Evolutionary conservation across 2,888 invertebrate genomes (phyloP), one percentile per base, ranked within the genome.

Genomic region (Gymnosoma rotundatum): DNA sequence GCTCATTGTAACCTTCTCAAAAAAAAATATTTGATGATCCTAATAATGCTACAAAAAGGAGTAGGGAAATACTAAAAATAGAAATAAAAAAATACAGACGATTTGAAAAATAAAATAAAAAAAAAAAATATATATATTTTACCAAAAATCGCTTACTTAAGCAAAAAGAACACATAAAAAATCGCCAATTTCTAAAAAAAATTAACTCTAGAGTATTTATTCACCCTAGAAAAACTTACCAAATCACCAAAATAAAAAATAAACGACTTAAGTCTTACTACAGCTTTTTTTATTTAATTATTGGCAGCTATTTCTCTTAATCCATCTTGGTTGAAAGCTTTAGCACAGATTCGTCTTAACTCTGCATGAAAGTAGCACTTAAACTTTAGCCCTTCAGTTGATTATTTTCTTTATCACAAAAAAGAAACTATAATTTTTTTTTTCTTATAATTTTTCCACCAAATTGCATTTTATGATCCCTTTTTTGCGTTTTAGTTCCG

Each of bases 401-500:
- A 52, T 52, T 52, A 36, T 16, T 67, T 50, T 67, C 10, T 38
- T 38, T 54, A 1, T 4, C 6, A 1, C 10, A 14, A 52, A 54
- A n/a, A 25, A 25, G 54, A 54, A 16, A 54, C 8, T 9, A 36
- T 32, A 0, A 7, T 42, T 42, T 42, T 42, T 42, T 42, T 42
- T 42, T 25, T 56, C 50, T 21, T 74, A 20, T 67, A 42, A 61
- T 52, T 60, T 73, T 73, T 73, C 64, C 72, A 64, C 70, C 36
- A 79, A 80, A 80, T 80, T 58, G 78, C 69, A 42, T 74, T 74
- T 80, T 74, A 79, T 64, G 64, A 66, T 72, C 58, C n/a, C 18
- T 76, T 64, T 76, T 50, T 12, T 58, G 21, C n/a, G 25, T 50
- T 70, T 75, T 56, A 25, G 32, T 61, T 38, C 25, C 38, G 20